Evolutionary conservation across 2,888 invertebrate species (phyloP).

Genomic region (Cepaea hortensis): DNA sequence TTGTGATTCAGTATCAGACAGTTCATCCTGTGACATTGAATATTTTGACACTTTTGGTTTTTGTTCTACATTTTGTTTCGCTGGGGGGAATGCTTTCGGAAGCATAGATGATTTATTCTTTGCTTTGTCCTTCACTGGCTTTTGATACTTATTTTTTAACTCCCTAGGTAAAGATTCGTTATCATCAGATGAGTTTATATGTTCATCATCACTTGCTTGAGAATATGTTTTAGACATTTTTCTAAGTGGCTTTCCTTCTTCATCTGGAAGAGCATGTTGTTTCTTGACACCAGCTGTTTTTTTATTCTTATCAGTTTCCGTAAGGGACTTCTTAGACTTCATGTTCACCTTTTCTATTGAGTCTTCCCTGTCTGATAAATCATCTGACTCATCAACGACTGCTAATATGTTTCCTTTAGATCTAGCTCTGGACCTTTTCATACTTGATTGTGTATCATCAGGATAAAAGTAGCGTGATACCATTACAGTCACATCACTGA

Average conservation of each 20-base stretch:
- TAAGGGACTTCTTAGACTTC: neutral
- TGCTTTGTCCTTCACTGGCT: neutral
- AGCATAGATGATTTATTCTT: neutral
- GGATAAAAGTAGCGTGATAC: conserved; percentile 8
- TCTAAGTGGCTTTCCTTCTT: neutral
- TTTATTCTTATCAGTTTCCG: neutral
- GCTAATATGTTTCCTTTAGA: neutral
- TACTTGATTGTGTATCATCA: neutral
- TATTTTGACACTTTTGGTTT: neutral
- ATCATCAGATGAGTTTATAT: neutral
- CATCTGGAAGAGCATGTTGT: neutral
- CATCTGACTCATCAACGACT: neutral
- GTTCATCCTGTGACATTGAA: neutral
- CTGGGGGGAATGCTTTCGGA: neutral
- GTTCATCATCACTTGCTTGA: neutral
- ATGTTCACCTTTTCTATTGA: neutral
- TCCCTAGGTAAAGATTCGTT: neutral
- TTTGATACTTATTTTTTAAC: neutral
- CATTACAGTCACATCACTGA: neutral
- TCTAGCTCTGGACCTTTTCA: neutral
- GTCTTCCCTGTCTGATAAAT: neutral
- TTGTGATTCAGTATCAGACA: neutral
- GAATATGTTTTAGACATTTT: neutral
- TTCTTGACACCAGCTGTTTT: neutral
- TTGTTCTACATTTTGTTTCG: no score